Evolutionary conservation across 2,113 vertebrate genomes (phyloP), one percentile per base, ranked within the genome.

Genomic region (Rhipidura dahli): DNA sequence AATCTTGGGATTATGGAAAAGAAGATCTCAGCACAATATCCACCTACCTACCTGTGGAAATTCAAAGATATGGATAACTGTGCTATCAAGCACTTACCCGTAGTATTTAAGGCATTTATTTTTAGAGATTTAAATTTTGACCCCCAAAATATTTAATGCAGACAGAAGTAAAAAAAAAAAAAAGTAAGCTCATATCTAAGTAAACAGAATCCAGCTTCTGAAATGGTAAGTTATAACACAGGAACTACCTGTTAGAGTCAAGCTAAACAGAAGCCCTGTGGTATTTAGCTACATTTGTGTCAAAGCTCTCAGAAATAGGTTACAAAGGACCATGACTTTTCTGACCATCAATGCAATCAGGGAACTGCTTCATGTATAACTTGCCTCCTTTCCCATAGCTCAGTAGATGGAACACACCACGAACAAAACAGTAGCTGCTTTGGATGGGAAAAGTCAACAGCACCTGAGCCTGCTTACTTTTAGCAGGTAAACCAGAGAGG

Each of bases 261-360:
- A 51, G 31, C 22, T 40, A n/a, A 79, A 83, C 3, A 44, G 37
- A 76, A 89, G 15, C 8, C 15, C 11, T 31, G 0, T 2, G 17
- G 80, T 71, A 18, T 60, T 60, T 42, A 18, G 13, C n/a, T 53
- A 19, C 24, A 37, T 13, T 45, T 65, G 10, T 53, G 49, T 81
- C 50, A 78, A 78, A 73, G 40, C 28, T 40, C 53, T 53, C 22
- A 49, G 42, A 82, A 77, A 53, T 1, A 35, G 11, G 6, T 18
- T 65, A 12, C 30, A 76, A 69, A 69, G 18, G 16, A 68, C 33
- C 10, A 1, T 35, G 26, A 37, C 37, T 80, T 47, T 51, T 10
- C 21, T 33, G 26, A 71, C 44, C 26, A 63, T 1, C 1, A 0
- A 30, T 23, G 8, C 11, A 45, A 18, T 42, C 12, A 6, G 31